Base-by-base conservation (phyloP, 2,888 invertebrate species). In the Smittia aterrima region DNA sequence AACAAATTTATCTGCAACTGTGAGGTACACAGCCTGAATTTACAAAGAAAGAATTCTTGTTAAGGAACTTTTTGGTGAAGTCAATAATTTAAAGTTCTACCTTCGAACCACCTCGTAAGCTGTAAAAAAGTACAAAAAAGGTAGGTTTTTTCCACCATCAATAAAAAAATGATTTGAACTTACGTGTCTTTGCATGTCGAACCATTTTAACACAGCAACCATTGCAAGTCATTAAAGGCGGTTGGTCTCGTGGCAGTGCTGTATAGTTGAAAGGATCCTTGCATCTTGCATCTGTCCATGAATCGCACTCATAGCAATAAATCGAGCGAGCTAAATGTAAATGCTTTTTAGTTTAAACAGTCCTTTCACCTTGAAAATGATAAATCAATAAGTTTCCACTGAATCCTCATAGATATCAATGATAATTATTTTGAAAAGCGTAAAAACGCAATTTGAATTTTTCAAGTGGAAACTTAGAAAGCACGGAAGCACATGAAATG, bases 141-240 rank as follows among this genome's bases (percentile, higher is more conserved):
- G 18, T 66, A 66, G 13, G 13, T 66, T 32, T 16, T 18, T 53
- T 24, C 7, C 20, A 58, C 24, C n/a, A 24, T 4, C 3, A 13
- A 58, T 3, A 13, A 53, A 20, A 11, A 58, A 58, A 13, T 20
- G 1, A 40, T 38, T 68, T 90, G 1, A 25, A 72, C 93, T 92
- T 82, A 95, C 95, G 89, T 83, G 92, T 91, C 85, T 92, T 92
- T 75, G 92, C 90, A 82, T 95, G 93, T 77, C 95, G 90, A 80
- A 96, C 95, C 92, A 96, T 95, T 85, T 96, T 96, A 75, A 96
- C 95, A 84, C 96, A 96, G 84, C 95, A 96, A 41, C 96, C 96
- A 80, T 93, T 91, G 82, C 96, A 96, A 32, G 92, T 91, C 87
- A 92, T 90, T 79, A 94, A 83, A 0, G 94, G 93, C 6, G 95